Evolutionary conservation across 2,888 invertebrate species (phyloP), one percentile per base, ranked within the genome.

Genomic region (Stomorhina lunata): DNA sequence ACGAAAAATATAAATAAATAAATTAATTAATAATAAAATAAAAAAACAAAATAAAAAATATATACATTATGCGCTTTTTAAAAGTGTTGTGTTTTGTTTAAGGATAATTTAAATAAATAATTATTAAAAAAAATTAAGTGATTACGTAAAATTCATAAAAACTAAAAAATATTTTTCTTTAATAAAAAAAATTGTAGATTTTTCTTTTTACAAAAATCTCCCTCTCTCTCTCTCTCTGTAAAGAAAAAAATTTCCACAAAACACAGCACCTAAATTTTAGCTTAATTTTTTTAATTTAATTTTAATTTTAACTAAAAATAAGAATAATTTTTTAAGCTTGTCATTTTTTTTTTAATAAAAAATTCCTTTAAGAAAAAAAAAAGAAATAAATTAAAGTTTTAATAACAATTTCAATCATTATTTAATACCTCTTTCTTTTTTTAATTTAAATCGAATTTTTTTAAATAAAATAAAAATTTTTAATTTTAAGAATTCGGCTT

Each of bases 191-290:
- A 37, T 37, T 6, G 2, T 12, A 12, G 12, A 37, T 10, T 22
- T n/a, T n/a, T 48, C 10, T 20, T 6, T 5, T 45, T 17, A 3
- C 15, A 29, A 17, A 40, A 32, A 45, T 48, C 53, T 37, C 20
- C 22, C n/a, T 50, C 50, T 27, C 1, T 53, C 1, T 25, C 5
- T 5, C 2, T 7, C n/a, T n/a, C n/a, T n/a, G n/a, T n/a, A n/a
- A n/a, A n/a, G n/a, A n/a, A n/a, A n/a, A n/a, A 48, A 12, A 48
- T 29, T 59, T 12, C 63, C 37, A 22, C 48, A 50, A 65, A 65
- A 65, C 65, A 65, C 71, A 78, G 48, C 65, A 71, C 71, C n/a
- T n/a, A n/a, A n/a, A 61, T 48, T 78, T 76, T 78, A 71, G 63
- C 29, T 78, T 61, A 77, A 55, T 32, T 59, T 37, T 25, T 61